Base-by-base conservation (phyloP, 2,797 vertebrate genomes). In the Pseudochromis fuscus region DNA sequence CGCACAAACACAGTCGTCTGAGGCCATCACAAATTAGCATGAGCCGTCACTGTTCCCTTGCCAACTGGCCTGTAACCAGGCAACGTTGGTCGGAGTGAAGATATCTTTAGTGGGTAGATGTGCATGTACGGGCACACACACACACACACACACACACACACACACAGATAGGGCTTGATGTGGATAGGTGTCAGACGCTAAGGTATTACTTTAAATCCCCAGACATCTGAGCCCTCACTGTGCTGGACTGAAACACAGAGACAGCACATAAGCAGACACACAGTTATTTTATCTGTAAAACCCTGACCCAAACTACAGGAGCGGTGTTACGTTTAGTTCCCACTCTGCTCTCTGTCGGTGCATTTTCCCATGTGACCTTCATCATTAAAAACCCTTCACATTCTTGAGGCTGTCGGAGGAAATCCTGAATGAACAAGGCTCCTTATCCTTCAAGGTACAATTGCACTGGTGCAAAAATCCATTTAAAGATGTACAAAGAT, bases 1-100 rank as follows among this genome's bases (percentile, higher is more conserved):
- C 48, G 40, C 60, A 59, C 23, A 59, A 62, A 60, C 59, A 37
- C 21, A 66, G 44, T 40, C 12, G 21, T 67, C 69, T 73, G 45
- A 71, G 67, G 69, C 81, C 30, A 73, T 84, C 75, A 53, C 70
- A 90, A 84, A 89, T 88, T 73, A 90, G 80, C 60, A 58, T 18
- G 7, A 81, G 55, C 83, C 49, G 25, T 65, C 82, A 77, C 79
- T 12, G 88, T 91, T 91, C 86, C 89, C 89, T 87, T 89, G 87
- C 87, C 87, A 90, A 90, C 87, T 90, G 86, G 86, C 78, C 79
- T 19, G 87, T 91, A 90, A 89, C 90, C 88, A 90, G 71, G 90
- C 90, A 92, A 92, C 86, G 42, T 74, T 63, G 72, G 79, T 72
- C 37, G 1, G 46, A 72, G 64, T 67, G 70, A 87, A 77, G 74